Base-by-base conservation (phyloP, 2,113 vertebrate genomes). In the Cnemophilus loriae region DNA sequence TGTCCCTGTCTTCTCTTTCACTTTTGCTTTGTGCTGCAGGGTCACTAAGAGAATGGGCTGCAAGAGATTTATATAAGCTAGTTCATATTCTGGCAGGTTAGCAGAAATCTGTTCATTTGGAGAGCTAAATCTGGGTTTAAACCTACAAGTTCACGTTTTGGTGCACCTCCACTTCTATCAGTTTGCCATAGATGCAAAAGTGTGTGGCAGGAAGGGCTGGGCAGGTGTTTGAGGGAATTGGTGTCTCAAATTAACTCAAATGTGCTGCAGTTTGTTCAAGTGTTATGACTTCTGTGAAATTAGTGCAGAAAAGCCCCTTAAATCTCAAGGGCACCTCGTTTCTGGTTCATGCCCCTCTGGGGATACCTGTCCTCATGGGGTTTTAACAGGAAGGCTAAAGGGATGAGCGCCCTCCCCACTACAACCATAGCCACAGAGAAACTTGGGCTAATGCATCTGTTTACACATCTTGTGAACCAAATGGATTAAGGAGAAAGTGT, bases 321-420 rank as follows among this genome's bases (percentile, higher is more conserved):
- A n/a, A 63, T 55, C 49, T 69, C 46, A 47, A 41, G 39, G 55
- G 10, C n/a, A 39, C 57, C 30, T 77, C 27, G 27, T 30, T 82
- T 75, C 44, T 76, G n/a, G 7, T 70, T 9, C 0, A 0, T 2
- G 3, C 19, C 7, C 4, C 47, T 91, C 27, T 2, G 7, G 69
- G 46, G 21, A 30, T 67, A 52, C 21, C 21, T 63, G 20, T 79
- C 17, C 64, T 71, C 21, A 2, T 13, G 20, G 44, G 14, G 13
- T 5, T 28, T 55, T 60, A 26, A 47, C 35, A 50, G 8, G 35
- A 81, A 55, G 27, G 41, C 49, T 44, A 1, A 47, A 73, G 32
- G 30, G 49, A 4, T 1, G 14, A 17, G 19, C 44, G 24, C 2
- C 33, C 18, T 86, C 35, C n/a, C 6, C 5, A 5, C 8, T 81